Evolutionary conservation across 2,888 invertebrate genomes (phyloP).

Genomic region (Dendrolimus houi): DNA sequence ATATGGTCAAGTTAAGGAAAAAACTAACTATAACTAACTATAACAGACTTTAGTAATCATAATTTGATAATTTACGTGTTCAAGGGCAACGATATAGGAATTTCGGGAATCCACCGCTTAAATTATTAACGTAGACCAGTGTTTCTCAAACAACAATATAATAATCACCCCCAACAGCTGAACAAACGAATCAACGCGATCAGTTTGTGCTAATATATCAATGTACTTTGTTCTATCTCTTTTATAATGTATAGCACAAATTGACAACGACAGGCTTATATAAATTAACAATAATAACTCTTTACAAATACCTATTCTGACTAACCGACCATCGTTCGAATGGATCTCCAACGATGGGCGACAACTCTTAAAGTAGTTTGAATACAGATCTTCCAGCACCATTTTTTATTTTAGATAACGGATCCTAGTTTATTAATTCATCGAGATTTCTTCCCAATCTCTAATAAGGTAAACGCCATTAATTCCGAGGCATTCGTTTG

Average conservation of each 20-base stretch:
- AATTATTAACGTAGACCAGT: slow-evolving; percentile 48
- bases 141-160: slow-evolving; percentile 58
- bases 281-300: slow-evolving; percentile 34
- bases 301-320: slow-evolving; percentile 35
- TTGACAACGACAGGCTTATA: slow-evolving; percentile 33
- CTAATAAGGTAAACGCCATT: not conserved
- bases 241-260: slow-evolving; percentile 23
- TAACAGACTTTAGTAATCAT: too few relatives aligned
- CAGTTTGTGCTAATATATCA: slow-evolving; percentile 24
- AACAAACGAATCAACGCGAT: slow-evolving; percentile 13
- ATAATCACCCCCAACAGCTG: slow-evolving; percentile 6
- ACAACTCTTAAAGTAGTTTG: slow-evolving; percentile 36
- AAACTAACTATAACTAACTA: too few relatives aligned
- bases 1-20: too few relatives aligned
- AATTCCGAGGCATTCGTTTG: not conserved
- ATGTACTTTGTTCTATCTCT: slow-evolving; percentile 18
- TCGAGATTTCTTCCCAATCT: slow-evolving; percentile 18
- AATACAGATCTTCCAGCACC: slow-evolving; percentile 72
- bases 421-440: slow-evolving; percentile 30
- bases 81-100: not conserved
- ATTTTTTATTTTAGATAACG: slow-evolving; percentile 32
- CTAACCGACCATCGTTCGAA: slow-evolving; percentile 31
- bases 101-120: not conserved
- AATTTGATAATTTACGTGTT: not conserved
- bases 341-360: slow-evolving; percentile 23